phyloP scores from a whole-genome alignment of 2,113 vertebrate species.

The Gasterosteus nipponicus region DNA sequence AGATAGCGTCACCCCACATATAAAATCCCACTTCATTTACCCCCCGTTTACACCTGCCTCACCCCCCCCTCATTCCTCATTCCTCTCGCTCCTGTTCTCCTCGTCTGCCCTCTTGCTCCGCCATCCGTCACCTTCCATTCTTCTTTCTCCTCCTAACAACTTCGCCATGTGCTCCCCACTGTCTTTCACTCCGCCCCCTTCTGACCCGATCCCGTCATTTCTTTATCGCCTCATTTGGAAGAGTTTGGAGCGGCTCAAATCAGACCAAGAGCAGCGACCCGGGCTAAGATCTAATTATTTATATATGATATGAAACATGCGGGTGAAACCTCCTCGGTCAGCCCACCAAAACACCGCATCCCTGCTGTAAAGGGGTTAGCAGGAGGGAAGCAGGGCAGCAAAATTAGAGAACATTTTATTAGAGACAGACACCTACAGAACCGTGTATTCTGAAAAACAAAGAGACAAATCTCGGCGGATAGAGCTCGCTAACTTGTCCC shows the following conservation, averaged over 20 bases:
- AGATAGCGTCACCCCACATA: conserved; percentile 69
- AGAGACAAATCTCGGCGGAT: neutral
- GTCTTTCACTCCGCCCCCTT: neutral
- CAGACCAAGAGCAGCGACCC: neutral
- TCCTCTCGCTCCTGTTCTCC: conserved; percentile 7
- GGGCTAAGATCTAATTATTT: neutral
- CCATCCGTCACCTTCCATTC: neutral
- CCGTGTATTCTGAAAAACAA: neutral
- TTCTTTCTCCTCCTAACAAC: neutral
- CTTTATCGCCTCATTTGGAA: neutral
- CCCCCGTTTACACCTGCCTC: conserved; percentile 43
- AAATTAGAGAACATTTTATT: neutral
- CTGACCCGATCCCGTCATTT: neutral
- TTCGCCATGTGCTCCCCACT: neutral
- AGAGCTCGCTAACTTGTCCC: neutral
- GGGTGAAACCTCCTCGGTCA: too few species aligned
- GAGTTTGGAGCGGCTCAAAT: neutral
- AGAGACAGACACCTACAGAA: neutral
- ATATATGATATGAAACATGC: too few species aligned
- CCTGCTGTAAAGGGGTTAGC: neutral
- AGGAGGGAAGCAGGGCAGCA: too few species aligned
- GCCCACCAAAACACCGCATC: neutral
- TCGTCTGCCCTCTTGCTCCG: neutral
- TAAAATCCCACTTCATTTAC: conserved; percentile 70
- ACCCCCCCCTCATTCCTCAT: conserved; percentile 1